Evolutionary conservation across 2,797 vertebrate species (phyloP), one percentile per base, ranked within the genome.

Genomic region (Tapirus indicus): DNA sequence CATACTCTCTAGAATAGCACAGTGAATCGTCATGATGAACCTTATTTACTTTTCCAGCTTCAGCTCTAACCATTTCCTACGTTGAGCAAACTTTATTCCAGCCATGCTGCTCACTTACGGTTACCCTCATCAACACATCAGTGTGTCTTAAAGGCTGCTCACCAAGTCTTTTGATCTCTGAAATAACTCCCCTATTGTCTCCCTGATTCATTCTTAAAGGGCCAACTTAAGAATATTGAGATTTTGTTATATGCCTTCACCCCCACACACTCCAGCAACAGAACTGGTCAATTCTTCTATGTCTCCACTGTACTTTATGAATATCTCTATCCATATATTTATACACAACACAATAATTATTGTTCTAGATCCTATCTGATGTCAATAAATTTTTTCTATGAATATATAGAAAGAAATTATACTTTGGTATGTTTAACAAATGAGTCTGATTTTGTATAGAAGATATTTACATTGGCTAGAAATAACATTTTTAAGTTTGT

Each of bases 371-470:
- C 29, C 6, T 77, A 35, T 35, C 16, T 83, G 35, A 60, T 58
- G 29, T 75, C 41, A 88, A 9, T 21, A 64, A 29, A 20, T 27
- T 35, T 47, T 29, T 88, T 10, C 27, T 71, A 4, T 52, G 27
- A 80, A 49, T 84, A n/a, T 71, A 78, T 78, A 74, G 78, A 41
- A 77, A 86, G 20, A 84, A 58, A 60, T 83, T 93, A 8, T 17
- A 72, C 13, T 85, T 92, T 88, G 27, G 17, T 78, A 89, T 32
- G 82, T 94, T 87, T 71, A 80, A 69, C 14, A 91, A 95, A 58
- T 78, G 12, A 91, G 71, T 78, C 25, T 52, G 79, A 64, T 62
- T n/a, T 56, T 72, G 18, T 23, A 49, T 32, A 60, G 18, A 93
- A 60, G 1, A 89, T 23, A 72, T 96, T 83, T 69, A 41, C 21